Conservation (phyloP, 1,140 invertebrate species). For the Brachionus calyciflorus region DNA sequence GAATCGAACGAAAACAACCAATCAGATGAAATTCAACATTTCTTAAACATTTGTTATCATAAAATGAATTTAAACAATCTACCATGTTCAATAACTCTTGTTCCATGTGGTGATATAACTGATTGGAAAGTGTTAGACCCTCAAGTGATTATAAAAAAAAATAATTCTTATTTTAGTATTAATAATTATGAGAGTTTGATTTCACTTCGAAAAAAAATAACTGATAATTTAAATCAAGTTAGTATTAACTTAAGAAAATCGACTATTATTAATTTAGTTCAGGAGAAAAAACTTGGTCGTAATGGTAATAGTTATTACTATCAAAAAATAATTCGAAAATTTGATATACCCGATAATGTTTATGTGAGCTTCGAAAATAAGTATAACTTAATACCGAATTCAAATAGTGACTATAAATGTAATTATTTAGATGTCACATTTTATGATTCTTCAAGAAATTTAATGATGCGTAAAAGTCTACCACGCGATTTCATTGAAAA, state of each 20-base stretch:
- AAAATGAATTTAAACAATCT: background rate
- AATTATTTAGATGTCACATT: background rate
- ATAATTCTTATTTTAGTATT: background rate
- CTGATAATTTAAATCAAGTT: background rate
- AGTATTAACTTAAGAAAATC: background rate
- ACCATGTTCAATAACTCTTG: background rate
- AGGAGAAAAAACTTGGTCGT: constrained; percentile 30
- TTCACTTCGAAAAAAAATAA: background rate
- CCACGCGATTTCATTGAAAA: background rate
- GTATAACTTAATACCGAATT: background rate
- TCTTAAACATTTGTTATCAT: background rate
- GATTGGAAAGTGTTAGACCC: background rate
- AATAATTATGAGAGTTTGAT: background rate
- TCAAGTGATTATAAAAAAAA: background rate
- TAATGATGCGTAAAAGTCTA: background rate
- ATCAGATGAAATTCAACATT: background rate
- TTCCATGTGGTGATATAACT: background rate
- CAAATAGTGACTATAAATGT: too few relatives aligned
- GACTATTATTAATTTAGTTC: constrained; percentile 12
- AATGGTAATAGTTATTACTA: constrained; percentile 31
- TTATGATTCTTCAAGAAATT: background rate
- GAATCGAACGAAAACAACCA: background rate
- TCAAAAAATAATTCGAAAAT: constrained; percentile 6
- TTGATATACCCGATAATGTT: background rate
- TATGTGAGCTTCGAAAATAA: constrained; percentile 17